Percentiles rank a stretch among this genome's conserved stretches.
Conservation (phyloP, 2,797 vertebrate genomes). For the Pseudomugil gertrudae region DNA sequence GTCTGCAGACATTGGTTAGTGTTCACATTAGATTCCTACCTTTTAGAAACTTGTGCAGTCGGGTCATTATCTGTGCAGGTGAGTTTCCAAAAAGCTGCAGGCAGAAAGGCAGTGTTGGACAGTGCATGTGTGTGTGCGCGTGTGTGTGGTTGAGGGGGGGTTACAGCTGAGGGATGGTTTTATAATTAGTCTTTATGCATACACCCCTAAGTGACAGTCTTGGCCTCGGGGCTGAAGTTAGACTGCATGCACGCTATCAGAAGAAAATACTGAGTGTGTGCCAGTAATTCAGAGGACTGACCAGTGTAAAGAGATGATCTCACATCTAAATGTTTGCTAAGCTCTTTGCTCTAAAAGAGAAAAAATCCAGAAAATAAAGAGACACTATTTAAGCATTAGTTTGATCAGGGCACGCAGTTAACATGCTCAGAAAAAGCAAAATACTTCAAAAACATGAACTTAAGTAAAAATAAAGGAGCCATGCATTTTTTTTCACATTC, state of each 20-base stretch:
- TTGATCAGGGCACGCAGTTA: not conserved
- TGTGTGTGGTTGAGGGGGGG: too few species aligned
- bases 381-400: not conserved
- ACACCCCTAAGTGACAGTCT: slow-evolving; percentile 62
- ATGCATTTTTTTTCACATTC: not conserved
- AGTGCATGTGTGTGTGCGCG: too few species aligned
- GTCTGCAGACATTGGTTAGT: too few species aligned
- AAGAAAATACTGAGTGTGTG: slow-evolving; percentile 37
- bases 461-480: too few species aligned
- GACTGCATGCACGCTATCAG: slow-evolving; percentile 25
- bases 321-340: not conserved
- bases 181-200: slow-evolving; percentile 63
- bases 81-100: slow-evolving; percentile 40
- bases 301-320: not conserved
- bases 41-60: slow-evolving; percentile 33
- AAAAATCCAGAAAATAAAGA: not conserved
- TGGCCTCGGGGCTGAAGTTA: slow-evolving; percentile 31
- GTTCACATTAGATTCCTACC: slow-evolving; percentile 25
- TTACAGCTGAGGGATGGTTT: slow-evolving; percentile 54
- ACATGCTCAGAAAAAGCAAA: not conserved
- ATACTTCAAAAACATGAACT: not conserved
- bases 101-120: slow-evolving; percentile 7
- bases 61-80: slow-evolving; percentile 74
- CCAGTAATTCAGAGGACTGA: slow-evolving; percentile 21
- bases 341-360: not conserved